Percentiles rank a stretch among this genome's conserved stretches.
Evolutionary conservation across 2,797 vertebrate genomes (phyloP).

Genomic region (Menidia menidia): DNA sequence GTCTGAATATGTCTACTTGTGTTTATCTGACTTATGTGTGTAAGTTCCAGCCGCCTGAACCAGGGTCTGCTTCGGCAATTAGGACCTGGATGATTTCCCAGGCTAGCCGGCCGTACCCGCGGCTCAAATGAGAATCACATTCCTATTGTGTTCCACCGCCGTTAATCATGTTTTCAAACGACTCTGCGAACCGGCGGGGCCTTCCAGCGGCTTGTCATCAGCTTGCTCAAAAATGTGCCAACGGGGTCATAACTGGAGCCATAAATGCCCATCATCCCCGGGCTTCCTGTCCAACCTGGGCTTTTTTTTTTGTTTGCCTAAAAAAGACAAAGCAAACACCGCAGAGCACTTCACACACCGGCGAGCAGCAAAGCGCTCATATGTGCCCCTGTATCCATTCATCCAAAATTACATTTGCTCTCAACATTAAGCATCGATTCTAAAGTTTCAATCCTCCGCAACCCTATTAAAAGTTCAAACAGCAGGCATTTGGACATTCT

Average conservation of each 20-base stretch:
- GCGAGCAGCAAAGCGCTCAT: not conserved
- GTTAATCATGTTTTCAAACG: slow-evolving; percentile 82
- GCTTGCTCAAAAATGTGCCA: slow-evolving; percentile 70
- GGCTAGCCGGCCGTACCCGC: slow-evolving; percentile 67
- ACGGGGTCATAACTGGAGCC: slow-evolving; percentile 72
- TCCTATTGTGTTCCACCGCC: slow-evolving; percentile 75
- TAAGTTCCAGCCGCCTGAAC: slow-evolving; percentile 66
- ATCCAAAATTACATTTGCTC: slow-evolving; percentile 9
- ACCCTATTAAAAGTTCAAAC: slow-evolving; percentile 20
- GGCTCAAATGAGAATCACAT: slow-evolving; percentile 78
- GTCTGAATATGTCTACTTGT: slow-evolving; percentile 1
- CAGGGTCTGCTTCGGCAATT: slow-evolving; percentile 79
- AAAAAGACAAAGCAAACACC: slow-evolving; percentile 27
- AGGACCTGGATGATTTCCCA: slow-evolving; percentile 80
- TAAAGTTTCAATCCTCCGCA: slow-evolving; percentile 1
- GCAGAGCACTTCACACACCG: too few species aligned
- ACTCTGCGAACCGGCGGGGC: slow-evolving; percentile 60
- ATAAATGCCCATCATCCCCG: slow-evolving; percentile 66
- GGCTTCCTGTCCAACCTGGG: slow-evolving; percentile 57
- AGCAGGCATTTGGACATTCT: not conserved
- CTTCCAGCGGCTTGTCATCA: slow-evolving; percentile 75
- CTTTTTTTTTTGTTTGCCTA: slow-evolving; percentile 37
- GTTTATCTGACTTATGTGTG: slow-evolving; percentile 18
- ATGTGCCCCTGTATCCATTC: slow-evolving; percentile 4
- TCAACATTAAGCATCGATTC: slow-evolving; percentile 14